Percentiles rank a stretch among this genome's conserved stretches.
Evolutionary conservation across 64 coral and sea anemone genomes (phyloP).

Genomic region (Stichodactyla mertensii): DNA sequence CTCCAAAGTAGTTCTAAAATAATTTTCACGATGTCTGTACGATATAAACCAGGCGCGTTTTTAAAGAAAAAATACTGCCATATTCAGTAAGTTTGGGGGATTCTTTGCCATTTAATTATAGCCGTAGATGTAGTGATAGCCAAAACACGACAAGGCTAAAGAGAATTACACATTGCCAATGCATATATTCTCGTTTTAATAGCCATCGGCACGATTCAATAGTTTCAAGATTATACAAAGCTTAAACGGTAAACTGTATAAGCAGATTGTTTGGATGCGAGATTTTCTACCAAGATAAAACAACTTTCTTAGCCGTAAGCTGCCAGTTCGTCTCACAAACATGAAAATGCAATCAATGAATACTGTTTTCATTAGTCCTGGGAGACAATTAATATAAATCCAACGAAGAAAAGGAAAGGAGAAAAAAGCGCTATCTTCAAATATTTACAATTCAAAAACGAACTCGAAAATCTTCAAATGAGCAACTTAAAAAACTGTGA

Average conservation of each 20-base stretch:
- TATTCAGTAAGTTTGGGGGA: background rate
- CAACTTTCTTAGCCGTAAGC: background rate
- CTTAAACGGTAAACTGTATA: background rate
- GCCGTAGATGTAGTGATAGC: background rate
- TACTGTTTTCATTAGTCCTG: no score
- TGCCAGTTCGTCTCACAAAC: no score
- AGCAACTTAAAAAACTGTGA: no score
- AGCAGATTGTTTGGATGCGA: slow-evolving; percentile 1
- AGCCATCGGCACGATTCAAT: background rate
- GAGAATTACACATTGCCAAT: background rate
- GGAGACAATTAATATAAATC: no score
- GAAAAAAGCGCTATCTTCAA: background rate
- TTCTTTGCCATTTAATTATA: background rate
- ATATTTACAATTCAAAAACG: background rate
- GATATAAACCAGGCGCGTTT: background rate
- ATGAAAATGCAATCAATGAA: no score
- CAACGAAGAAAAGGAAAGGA: no score
- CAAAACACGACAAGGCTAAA: background rate
- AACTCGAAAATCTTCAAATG: no score
- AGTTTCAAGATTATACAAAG: background rate
- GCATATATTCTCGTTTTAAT: background rate
- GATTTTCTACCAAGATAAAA: background rate
- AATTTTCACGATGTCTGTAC: background rate
- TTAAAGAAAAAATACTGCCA: background rate
- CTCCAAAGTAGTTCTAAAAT: background rate